Evolutionary conservation across 2,797 vertebrate genomes (phyloP).

Genomic region (Orientallactaga sibirica): DNA sequence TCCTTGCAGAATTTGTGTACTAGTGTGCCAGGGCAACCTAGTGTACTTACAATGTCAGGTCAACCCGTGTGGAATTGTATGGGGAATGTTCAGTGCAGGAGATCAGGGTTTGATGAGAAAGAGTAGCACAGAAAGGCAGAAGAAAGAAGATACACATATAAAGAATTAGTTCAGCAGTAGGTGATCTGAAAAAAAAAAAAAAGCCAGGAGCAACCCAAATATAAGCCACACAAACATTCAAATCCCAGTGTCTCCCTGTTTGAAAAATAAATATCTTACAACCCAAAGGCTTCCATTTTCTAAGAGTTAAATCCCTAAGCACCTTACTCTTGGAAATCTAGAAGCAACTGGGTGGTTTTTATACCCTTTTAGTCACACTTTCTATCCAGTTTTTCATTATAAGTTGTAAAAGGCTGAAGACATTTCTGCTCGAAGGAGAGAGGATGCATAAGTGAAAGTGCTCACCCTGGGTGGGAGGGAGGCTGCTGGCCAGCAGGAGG

Average conservation of each 20-base stretch:
- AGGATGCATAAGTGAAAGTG: background rate
- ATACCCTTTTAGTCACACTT: background rate
- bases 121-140: background rate
- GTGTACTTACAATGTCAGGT: background rate
- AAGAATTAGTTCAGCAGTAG: background rate
- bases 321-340: conserved; percentile 52
- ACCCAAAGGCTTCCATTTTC: background rate
- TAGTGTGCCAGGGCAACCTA: background rate
- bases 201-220: background rate
- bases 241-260: background rate
- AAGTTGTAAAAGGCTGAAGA: conserved; percentile 2
- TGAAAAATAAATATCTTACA: background rate
- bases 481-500: conserved; percentile 13
- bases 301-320: conserved; percentile 37
- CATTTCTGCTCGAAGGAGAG: conserved; percentile 42
- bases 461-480: conserved; percentile 58
- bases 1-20: background rate
- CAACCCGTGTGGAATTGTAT: background rate
- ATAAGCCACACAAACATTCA: background rate
- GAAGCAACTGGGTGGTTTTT: background rate
- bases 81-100: background rate
- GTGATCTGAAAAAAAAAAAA: background rate
- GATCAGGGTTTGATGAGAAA: background rate
- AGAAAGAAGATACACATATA: background rate
- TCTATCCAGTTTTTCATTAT: background rate